Evolutionary conservation across 2,113 vertebrate genomes (phyloP), one percentile per base, ranked within the genome.

Genomic region (Rhynchomys soricoides): DNA sequence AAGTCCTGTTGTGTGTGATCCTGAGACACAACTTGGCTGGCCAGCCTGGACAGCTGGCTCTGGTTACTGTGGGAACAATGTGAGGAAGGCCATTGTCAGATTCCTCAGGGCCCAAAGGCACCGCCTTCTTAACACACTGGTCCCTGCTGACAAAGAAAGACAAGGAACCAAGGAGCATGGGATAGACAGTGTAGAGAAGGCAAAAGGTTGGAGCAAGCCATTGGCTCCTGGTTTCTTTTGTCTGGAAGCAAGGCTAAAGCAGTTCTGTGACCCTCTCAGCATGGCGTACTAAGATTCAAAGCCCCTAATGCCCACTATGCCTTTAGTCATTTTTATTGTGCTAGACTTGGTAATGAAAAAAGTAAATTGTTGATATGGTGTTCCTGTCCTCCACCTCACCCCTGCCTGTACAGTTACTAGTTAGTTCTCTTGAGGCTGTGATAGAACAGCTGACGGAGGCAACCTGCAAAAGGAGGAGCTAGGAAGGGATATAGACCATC

Each of bases 11-110:
- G 31, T 78, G 19, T 93, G 52, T 19, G 11, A 82, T 86, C 81
- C 22, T 52, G 59, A 3, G 5, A 81, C 29, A 1, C 57, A 31
- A 71, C 55, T 97, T 97, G 95, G 96, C 95, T 9, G 0, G 74
- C 55, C 3, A 5, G 93, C 75, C 85, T 4, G 17, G 90, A 95
- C 92, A 96, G 95, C 97, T 97, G 97, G 93, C 95, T 95, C 79
- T 78, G 77, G 75, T 96, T 89, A 96, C 95, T 97, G 96, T 97
- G 97, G 94, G 95, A 96, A 96, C 97, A 97, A 92, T 96, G 81
- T 83, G 77, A 93, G 94, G 96, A 97, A 97, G 88, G 92, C 90
- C 17, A 0, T 94, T 95, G 97, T 93, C 81, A 93, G 70, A 96
- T 94, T 97, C 97, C 96, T 96, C 78, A 15, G 70, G 91, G 96